Base-by-base conservation (phyloP, 1,140 invertebrate species). In the Rhopalosiphum padi region DNA sequence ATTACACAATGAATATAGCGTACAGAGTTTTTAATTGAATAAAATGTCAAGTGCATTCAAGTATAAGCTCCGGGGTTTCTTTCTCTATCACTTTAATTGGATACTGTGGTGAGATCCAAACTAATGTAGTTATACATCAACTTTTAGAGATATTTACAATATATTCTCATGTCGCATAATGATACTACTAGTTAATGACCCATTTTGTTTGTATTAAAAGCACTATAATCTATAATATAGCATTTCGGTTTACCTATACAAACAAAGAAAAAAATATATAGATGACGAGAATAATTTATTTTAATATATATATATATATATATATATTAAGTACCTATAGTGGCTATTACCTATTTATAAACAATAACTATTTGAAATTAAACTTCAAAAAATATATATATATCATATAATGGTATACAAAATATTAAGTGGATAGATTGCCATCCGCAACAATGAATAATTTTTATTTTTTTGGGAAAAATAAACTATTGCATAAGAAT, bases 31-130 rank as follows among this genome's bases (percentile, higher is more conserved):
- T 87, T 87, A 87, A 87, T 87, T 87, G 86, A 87, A 35, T 48
- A 87, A 83, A 87, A 87, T 48, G 43, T 87, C 86, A 87, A 87
- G 86, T 35, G 43, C 30, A 22, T 46, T 87, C 37, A 48, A 46
- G 43, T 46, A 87, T 46, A 87, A 87, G 22, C 21, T 43, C 23
- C 23, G 8, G 25, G 15, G 41, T 86, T 86, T 46, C 41, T 86
- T 46, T 86, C 43, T 46, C 23, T 30, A 30, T 15, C 0, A n/a
- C 86, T 48, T 87, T n/a, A 87, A 48, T 48, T 87, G 83, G 9
- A 85, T 85, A 85, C 23, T 43, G 23, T 43, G 37, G 23, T 2
- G 37, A 85, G 23, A 11, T n/a, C 15, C 30, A 68, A 68, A 68
- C 30, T 68, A n/a, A 68, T 15, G 30, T n/a, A 68, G 30, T 68